Conservation (phyloP, 2,113 vertebrate genomes). For the Edolisoma coerulescens region DNA sequence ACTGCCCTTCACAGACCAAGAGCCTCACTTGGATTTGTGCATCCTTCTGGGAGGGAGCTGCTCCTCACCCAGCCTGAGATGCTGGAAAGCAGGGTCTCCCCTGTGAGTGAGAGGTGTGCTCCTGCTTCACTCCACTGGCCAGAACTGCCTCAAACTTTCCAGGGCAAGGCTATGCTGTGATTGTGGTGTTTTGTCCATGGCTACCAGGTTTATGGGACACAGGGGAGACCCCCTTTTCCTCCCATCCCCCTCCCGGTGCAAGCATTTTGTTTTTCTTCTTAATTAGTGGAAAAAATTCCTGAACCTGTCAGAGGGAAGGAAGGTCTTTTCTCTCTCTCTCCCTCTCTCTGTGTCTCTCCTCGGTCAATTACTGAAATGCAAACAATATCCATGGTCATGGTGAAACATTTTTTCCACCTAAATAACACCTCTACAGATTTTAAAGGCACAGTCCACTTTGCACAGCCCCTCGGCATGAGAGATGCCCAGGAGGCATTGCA, state of each 20-base stretch:
- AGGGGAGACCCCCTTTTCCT: constrained; percentile 48
- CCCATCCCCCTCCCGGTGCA: not conserved
- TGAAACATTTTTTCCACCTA: constrained; percentile 56
- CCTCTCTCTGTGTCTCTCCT: not conserved
- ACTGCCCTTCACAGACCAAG: accelerated
- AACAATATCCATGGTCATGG: constrained; percentile 28
- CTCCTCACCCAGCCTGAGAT: not conserved
- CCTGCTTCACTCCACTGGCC: accelerated
- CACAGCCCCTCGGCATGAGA: accelerated
- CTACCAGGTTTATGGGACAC: constrained; percentile 35
- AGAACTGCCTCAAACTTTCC: constrained; percentile 50
- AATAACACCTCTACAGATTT: not conserved
- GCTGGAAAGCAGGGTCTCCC: not conserved
- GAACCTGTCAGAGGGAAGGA: constrained; percentile 64
- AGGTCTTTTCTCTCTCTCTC: not conserved
- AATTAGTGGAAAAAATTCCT: constrained; percentile 71
- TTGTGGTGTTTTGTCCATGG: constrained; percentile 34
- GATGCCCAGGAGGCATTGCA: not conserved
- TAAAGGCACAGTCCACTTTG: not conserved
- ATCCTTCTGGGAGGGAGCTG: not conserved
- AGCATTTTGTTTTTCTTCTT: constrained; percentile 65
- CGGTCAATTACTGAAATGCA: constrained; percentile 56
- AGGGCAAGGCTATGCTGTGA: constrained; percentile 5
- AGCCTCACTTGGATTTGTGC: not conserved
- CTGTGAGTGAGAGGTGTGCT: not conserved